phyloP scores from a whole-genome alignment of 1,140 invertebrate species.

The Nymphalis io region DNA sequence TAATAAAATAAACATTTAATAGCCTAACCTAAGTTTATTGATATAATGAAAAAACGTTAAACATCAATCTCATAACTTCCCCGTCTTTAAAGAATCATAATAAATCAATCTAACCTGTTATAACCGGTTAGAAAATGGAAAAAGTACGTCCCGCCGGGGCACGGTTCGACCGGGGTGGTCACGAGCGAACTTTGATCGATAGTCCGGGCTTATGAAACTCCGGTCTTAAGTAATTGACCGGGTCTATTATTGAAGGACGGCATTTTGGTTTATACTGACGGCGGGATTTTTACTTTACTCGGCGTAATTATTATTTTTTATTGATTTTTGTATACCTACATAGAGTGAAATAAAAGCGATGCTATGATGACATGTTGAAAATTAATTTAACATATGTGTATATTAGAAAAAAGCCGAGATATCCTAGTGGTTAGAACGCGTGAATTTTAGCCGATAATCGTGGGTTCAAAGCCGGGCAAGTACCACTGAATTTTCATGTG shows the following conservation, averaged over 20 bases:
- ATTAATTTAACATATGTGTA: too few species aligned
- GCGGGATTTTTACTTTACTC: constrained; percentile 26
- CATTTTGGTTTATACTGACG: constrained; percentile 30
- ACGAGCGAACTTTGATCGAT: constrained; percentile 72
- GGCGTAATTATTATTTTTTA: background rate
- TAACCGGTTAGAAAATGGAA: constrained; percentile 42
- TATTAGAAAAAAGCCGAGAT: too few species aligned
- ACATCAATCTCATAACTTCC: constrained; percentile 3
- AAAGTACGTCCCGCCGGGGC: constrained; percentile 33
- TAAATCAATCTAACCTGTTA: constrained; percentile 40
- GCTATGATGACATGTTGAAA: too few species aligned
- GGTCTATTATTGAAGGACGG: constrained; percentile 57
- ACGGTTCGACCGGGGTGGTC: constrained; percentile 42
- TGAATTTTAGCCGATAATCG: too few species aligned
- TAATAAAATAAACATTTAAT: too few species aligned
- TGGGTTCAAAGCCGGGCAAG: too few species aligned
- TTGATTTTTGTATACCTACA: background rate
- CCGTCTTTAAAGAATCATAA: constrained; percentile 35
- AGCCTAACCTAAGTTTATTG: constrained; percentile 5
- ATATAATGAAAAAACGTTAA: constrained; percentile 3
- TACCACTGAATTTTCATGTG: too few species aligned
- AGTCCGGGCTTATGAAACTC: constrained; percentile 63
- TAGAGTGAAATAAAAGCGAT: background rate
- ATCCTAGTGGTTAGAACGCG: too few species aligned
- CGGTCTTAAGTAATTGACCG: constrained; percentile 71